These are phyloP conservation scores for Lucifuga dentata DNA, from an alignment of 2,113 vertebrate species.

Conservation along the genomic window DNA sequence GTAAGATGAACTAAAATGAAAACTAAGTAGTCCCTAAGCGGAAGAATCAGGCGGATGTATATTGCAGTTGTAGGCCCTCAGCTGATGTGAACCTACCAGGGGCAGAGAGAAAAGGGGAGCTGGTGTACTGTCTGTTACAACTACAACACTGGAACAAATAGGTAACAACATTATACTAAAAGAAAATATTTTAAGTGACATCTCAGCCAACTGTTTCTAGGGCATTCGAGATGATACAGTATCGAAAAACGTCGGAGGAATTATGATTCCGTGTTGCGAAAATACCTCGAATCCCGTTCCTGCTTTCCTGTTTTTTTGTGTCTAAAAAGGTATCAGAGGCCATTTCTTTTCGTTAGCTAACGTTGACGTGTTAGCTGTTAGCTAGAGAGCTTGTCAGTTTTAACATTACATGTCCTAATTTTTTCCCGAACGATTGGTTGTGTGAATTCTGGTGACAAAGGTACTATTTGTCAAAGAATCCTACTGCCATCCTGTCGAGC, in stretches of 20 bases:
- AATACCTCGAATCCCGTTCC: slow-evolving; percentile 80
- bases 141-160: slow-evolving; percentile 86
- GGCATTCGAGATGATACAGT: slow-evolving; percentile 39
- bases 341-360: slow-evolving; percentile 78
- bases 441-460: background rate
- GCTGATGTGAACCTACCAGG: slow-evolving; percentile 79
- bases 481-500: slow-evolving; percentile 24
- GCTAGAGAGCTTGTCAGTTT: slow-evolving; percentile 41
- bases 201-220: slow-evolving; percentile 34
- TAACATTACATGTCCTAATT: slow-evolving; percentile 4
- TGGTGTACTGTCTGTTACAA: slow-evolving; percentile 84
- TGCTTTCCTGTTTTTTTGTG: slow-evolving; percentile 82
- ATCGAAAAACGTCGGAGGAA: slow-evolving; percentile 50
- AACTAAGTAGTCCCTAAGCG: slow-evolving; percentile 72
- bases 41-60: slow-evolving; percentile 80
- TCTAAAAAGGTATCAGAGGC: slow-evolving; percentile 78
- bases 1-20: background rate
- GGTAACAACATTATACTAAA: slow-evolving; percentile 79
- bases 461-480: slow-evolving; percentile 6
- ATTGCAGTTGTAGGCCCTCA: slow-evolving; percentile 80
- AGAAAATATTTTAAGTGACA: slow-evolving; percentile 60
- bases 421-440: slow-evolving; percentile 1
- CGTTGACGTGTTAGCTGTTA: slow-evolving; percentile 55
- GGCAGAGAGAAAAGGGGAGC: slow-evolving; percentile 78
- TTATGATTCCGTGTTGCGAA: slow-evolving; percentile 59